phyloP scores from a whole-genome alignment of 2,113 vertebrate genomes.

The Desmodus rotundus region DNA sequence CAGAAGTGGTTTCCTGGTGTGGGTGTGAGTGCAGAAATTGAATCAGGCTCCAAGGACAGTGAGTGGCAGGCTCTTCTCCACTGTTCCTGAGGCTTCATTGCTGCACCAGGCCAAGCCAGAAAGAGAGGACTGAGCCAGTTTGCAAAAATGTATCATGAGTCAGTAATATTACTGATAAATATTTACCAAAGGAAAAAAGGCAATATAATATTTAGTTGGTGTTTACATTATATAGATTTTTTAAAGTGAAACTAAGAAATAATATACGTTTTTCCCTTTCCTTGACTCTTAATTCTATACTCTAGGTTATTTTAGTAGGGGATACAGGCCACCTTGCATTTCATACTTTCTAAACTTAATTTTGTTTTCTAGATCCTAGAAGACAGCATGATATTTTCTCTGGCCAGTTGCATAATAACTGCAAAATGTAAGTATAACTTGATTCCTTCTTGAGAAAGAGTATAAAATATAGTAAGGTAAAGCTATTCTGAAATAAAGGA shows the following conservation, averaged over 20 bases:
- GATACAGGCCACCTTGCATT: conserved; percentile 33
- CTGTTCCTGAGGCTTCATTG: neutral
- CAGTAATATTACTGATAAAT: neutral
- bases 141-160: neutral
- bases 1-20: neutral
- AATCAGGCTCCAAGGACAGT: neutral
- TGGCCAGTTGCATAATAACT: conserved; percentile 92
- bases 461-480: neutral
- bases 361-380: conserved; percentile 90
- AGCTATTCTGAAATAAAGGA: conserved; percentile 31
- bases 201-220: neutral
- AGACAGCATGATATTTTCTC: conserved; percentile 96
- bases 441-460: conserved; percentile 25
- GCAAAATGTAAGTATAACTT: conserved; percentile 91
- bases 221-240: conserved; percentile 4
- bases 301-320: conserved; percentile 52
- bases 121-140: neutral
- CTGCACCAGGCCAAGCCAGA: neutral
- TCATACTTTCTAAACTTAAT: conserved; percentile 70
- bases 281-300: conserved; percentile 52
- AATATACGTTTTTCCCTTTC: neutral
- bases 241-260: conserved; percentile 42
- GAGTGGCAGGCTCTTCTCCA: neutral
- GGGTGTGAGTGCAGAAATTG: neutral
- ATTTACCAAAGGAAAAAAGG: neutral